A percentile compares a stretch with the other conserved stretches of the same genome.
Conservation (phyloP, 2,888 invertebrate genomes). For the Cephus pulcher region DNA sequence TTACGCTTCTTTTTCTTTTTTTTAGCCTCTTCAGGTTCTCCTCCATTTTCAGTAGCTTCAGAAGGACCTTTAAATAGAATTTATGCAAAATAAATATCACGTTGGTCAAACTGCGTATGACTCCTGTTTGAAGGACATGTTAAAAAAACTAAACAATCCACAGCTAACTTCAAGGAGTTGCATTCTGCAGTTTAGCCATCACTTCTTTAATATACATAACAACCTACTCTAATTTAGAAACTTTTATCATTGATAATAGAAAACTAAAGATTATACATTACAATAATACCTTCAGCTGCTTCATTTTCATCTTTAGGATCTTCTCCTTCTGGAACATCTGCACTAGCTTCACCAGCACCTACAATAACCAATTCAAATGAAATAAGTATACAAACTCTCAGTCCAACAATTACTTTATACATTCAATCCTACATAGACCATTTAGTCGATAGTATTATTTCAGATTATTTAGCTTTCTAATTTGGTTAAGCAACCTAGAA, state of each 20-base stretch:
- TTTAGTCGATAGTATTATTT: neutral
- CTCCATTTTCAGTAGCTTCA: constrained; percentile 66
- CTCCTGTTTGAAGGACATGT: no score
- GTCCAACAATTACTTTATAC: no score
- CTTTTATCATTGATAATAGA: constrained; percentile 4
- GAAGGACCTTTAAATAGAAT: constrained; percentile 9
- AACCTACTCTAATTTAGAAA: neutral
- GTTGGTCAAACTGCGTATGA: no score
- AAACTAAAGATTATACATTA: neutral
- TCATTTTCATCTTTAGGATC: constrained; percentile 46
- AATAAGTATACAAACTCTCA: neutral
- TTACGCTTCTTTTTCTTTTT: constrained; percentile 74
- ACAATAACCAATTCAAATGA: constrained; percentile 14
- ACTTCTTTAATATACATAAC: constrained; percentile 7
- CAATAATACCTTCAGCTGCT: constrained; percentile 35
- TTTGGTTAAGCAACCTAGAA: neutral
- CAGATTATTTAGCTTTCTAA: neutral
- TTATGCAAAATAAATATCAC: constrained; percentile 7
- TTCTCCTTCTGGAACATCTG: constrained; percentile 64
- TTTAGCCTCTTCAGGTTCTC: constrained; percentile 75
- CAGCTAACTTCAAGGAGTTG: no score
- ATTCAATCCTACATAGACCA: no score
- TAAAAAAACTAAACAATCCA: no score
- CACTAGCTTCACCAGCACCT: constrained; percentile 66
- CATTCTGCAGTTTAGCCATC: no score